These are phyloP conservation scores for Phymorhynchus buccinoides DNA, from an alignment of 1,140 invertebrate genomes.

Conservation along the genomic window DNA sequence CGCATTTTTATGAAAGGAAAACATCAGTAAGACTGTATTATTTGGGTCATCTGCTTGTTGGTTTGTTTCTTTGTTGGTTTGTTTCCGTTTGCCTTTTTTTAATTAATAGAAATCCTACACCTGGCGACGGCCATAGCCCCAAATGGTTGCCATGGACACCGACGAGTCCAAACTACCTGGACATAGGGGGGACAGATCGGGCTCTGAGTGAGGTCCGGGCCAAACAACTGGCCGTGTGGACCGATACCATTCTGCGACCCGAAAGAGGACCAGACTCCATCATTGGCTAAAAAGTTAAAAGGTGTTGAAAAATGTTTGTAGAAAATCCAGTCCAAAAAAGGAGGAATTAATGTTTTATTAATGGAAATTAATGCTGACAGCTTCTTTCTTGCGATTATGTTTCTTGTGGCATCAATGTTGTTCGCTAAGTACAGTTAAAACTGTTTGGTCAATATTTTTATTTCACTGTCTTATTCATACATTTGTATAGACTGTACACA, in stretches of 20 bases:
- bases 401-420: no score
- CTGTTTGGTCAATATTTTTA: no score
- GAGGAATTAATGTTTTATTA: no score
- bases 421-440: no score
- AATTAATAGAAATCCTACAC: not conserved
- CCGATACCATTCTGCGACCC: not conserved
- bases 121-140: not conserved
- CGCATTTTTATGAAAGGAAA: no score
- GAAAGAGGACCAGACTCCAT: not conserved
- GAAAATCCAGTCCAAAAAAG: no score
- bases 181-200: slow-evolving; percentile 1
- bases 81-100: not conserved
- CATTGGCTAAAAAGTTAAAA: not conserved
- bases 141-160: slow-evolving; percentile 20
- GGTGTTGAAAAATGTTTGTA: no score
- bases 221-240: not conserved
- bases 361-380: no score
- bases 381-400: no score
- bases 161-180: slow-evolving; percentile 5
- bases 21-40: not conserved
- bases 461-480: no score
- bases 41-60: not conserved
- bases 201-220: not conserved
- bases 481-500: no score
- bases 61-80: not conserved